Base-by-base conservation (phyloP, 37 sponge, comb jelly and placozoan genomes). In the Beroe ovata region DNA sequence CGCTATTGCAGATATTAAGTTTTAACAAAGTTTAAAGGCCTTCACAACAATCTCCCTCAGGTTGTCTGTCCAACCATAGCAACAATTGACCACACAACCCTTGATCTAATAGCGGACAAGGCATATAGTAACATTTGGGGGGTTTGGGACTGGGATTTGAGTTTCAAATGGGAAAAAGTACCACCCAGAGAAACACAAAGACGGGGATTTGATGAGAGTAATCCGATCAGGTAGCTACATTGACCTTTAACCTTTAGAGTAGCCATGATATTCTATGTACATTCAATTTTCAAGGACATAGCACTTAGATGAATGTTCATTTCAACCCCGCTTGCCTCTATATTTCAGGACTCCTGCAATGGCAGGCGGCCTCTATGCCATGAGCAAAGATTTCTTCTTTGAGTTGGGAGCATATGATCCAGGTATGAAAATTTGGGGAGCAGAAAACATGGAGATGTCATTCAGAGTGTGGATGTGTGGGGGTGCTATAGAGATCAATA, bases 401-500 rank as follows among this genome's bases (percentile, higher is more conserved):
- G 84, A 77, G 42, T 20, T 77, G 4, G 84, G 84, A 40, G 84
- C 84, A 1, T 77, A 77, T 40, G 84, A 77, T 20, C 23, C 22
- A 8, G 84, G 84, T 21, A 77, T 77, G 84, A 35, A 77, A 8
- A 39, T 77, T 23, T 77, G 84, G 84, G 84, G 84, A 42, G 25
- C 84, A 22, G 84, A 77, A 19, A 77, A 77, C 54, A 20, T 77
- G 42, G 84, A 77, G 22, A 77, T 77, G 21, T 47, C 58, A 19
- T 77, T 77, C 29, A 77, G 84, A 58, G 84, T 77, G 1, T 77
- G 84, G 84, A 77, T 77, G 84, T 77, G 84, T 42, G 84, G 84
- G 8, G 84, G 84, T n/a, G 38, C 32, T 22, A 29, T 77, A 16
- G 84, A 77, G 54, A 77, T 77, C 25, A 22, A 30, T 8, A 77